Conservation (phyloP, 2,888 invertebrate species). For the Nomada flava region DNA sequence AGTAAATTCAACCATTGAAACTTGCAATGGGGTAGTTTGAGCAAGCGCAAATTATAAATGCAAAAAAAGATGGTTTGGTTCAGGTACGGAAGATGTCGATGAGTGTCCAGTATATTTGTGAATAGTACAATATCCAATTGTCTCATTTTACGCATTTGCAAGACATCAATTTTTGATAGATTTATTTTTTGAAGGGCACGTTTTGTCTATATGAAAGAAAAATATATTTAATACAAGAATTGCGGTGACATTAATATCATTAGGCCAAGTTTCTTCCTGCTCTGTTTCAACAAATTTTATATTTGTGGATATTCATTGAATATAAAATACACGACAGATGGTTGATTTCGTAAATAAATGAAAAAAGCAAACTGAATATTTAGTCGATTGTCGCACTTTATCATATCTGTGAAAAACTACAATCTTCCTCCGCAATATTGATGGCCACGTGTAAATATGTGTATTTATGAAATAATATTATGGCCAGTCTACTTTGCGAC, state of each 20-base stretch:
- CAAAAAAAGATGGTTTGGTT: constrained; percentile 37
- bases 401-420: constrained; percentile 42
- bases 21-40: constrained; percentile 41
- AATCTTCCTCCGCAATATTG: constrained; percentile 26
- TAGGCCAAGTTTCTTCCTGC: constrained; percentile 13
- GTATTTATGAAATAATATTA: constrained; percentile 66
- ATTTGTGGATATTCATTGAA: constrained; percentile 45
- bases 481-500: constrained; percentile 39
- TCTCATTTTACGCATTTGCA: constrained; percentile 53
- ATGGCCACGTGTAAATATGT: constrained; percentile 64
- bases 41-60: constrained; percentile 35
- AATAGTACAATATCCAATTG: constrained; percentile 52
- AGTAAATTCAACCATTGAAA: constrained; percentile 77
- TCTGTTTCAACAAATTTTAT: constrained; percentile 23
- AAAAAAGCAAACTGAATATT: background rate
- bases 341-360: constrained; percentile 7
- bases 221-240: background rate
- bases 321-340: constrained; percentile 20
- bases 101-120: constrained; percentile 61
- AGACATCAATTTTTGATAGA: constrained; percentile 34
- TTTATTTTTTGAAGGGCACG: constrained; percentile 15
- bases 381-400: constrained; percentile 9
- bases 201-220: constrained; percentile 22
- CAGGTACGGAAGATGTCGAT: constrained; percentile 41
- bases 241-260: constrained; percentile 1